These are phyloP conservation scores for Hypanus sabinus DNA, from an alignment of 2,113 vertebrate species.

Conservation along the genomic window DNA sequence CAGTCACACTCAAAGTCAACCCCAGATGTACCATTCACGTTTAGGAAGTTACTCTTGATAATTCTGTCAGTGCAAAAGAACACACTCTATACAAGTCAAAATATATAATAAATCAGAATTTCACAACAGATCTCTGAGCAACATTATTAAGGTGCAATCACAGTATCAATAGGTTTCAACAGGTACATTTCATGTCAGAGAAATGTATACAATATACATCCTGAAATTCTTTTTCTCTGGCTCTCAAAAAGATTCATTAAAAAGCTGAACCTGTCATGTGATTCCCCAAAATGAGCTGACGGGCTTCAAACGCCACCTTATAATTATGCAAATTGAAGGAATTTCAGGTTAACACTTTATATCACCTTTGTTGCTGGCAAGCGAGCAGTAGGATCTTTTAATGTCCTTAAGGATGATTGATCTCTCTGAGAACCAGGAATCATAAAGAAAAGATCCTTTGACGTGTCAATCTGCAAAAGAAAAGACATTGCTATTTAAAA, in stretches of 20 bases:
- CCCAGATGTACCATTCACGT: too few species aligned
- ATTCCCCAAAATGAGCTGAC: not conserved
- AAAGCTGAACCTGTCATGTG: not conserved
- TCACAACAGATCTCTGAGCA: not conserved
- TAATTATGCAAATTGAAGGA: not conserved
- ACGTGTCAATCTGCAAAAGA: conserved; percentile 67
- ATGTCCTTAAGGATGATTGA: conserved; percentile 43
- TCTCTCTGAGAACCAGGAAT: conserved; percentile 59
- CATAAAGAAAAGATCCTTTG: conserved; percentile 67
- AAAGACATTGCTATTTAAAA: not conserved
- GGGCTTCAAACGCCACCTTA: too few species aligned
- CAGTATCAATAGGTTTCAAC: too few species aligned
- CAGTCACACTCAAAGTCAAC: not conserved
- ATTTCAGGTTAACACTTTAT: conserved; percentile 35
- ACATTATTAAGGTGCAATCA: too few species aligned
- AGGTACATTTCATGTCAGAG: too few species aligned
- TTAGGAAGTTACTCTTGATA: not conserved
- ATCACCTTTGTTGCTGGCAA: conserved; percentile 44
- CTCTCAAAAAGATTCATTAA: not conserved
- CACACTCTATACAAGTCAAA: not conserved
- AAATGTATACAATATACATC: too few species aligned
- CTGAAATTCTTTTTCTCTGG: too few species aligned
- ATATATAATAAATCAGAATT: not conserved
- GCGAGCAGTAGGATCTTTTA: conserved; percentile 39
- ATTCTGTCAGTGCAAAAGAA: not conserved